Evolutionary conservation across 2,797 vertebrate species (phyloP).

Genomic region (Sebastes minor): DNA sequence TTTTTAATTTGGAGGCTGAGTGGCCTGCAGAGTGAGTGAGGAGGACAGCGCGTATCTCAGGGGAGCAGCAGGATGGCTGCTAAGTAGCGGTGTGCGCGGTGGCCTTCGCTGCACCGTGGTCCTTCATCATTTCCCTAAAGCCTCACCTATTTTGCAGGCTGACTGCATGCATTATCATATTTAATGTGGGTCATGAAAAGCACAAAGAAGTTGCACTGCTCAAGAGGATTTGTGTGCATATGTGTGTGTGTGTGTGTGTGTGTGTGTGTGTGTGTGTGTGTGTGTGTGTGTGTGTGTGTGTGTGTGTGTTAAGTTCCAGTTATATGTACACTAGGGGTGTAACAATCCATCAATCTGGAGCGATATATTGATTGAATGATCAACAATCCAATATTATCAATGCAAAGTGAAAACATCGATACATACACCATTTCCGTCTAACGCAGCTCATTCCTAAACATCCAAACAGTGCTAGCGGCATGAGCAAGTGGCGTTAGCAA

Average conservation of each 20-base stretch:
- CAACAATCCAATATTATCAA: too few species aligned
- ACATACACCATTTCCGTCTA: too few species aligned
- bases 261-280: not conserved
- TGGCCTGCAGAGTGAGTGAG: slow-evolving; percentile 33
- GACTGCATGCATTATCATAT: slow-evolving; percentile 76
- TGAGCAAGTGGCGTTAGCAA: too few species aligned
- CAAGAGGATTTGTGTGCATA: slow-evolving; percentile 9
- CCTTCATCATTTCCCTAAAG: slow-evolving; percentile 70
- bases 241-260: not conserved
- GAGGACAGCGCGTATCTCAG: slow-evolving; percentile 47
- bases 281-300: not conserved
- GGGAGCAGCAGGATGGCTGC: slow-evolving; percentile 41
- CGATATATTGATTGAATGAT: too few species aligned
- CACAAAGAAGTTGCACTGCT: slow-evolving; percentile 48
- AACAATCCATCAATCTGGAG: too few species aligned
- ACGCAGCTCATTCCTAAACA: too few species aligned
- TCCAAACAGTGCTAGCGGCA: too few species aligned
- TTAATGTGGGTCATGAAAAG: slow-evolving; percentile 67
- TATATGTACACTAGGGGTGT: too few species aligned
- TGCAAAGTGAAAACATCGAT: too few species aligned
- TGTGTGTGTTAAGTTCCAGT: not conserved
- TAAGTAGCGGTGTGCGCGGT: slow-evolving; percentile 30
- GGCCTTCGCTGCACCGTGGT: slow-evolving; percentile 51
- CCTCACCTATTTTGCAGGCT: slow-evolving; percentile 67
- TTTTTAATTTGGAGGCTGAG: slow-evolving; percentile 61